Evolutionary conservation across 1,140 invertebrate genomes (phyloP), one percentile per base, ranked within the genome.

Genomic region (Papilio polyxenes): DNA sequence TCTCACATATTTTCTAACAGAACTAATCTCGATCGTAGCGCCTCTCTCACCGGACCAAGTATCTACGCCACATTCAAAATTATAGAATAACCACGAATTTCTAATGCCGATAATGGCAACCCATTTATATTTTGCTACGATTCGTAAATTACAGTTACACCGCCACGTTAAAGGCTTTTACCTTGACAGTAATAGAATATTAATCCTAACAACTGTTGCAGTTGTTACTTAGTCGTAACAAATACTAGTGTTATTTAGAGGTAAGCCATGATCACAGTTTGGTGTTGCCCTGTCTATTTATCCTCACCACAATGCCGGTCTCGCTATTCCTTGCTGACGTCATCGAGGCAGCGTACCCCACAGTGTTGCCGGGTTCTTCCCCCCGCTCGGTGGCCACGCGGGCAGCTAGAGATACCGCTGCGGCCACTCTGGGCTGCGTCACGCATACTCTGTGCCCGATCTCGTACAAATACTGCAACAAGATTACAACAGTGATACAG

Each of bases 331-430:
- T 96, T 81, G 96, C 96, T 78, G 98, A 97, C 89, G 99, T 97
- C 95, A 99, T 99, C 49, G 98, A 96, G 82, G 99, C 98, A 2
- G 96, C 96, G 92, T 99, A 99, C 0, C 99, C 99, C 20, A 99
- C 98, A 81, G 96, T 95, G n/a, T 99, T 92, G 53, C 95, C 95
- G 9, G 95, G 90, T 37, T 96, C 89, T 49, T 96, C 96, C 2
- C 97, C 97, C 23, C 96, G 96, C 95, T 99, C 98, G 2, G 99
- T 98, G 3, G 99, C 97, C 83, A 98, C 95, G 65, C 99, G 95
- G 0, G 99, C 56, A 1, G 56, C 56, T 8, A 59, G 56, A 17
- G 56, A n/a, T 17, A 59, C n/a, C 56, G 56, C 56, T 9, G 99
- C 98, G 4, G 99, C 97, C 83, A 98, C 95, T 65, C 99, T 95